phyloP scores from a whole-genome alignment of 2,888 invertebrate genomes.

The Aspidiotus destructor region DNA sequence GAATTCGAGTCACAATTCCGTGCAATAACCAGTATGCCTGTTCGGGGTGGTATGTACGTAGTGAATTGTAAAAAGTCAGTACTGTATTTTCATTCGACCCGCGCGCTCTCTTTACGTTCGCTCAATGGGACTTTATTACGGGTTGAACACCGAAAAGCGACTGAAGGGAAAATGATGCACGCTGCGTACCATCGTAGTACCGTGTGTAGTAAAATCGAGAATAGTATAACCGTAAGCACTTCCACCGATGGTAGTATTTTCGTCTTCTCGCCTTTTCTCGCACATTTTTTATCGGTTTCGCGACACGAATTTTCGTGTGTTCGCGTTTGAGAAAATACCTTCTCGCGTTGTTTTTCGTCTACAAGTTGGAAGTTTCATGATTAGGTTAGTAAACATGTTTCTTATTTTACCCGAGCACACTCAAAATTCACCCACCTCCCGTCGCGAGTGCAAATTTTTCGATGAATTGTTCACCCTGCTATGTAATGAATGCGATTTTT shows the following conservation, averaged over 20 bases:
- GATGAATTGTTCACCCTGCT: too few relatives aligned
- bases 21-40: too few relatives aligned
- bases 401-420: too few relatives aligned
- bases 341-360: too few relatives aligned
- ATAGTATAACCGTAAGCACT: constrained; percentile 6
- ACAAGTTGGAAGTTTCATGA: too few relatives aligned
- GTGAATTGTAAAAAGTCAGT: constrained; percentile 20
- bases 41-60: not conserved
- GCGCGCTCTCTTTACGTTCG: not conserved
- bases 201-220: constrained; percentile 4
- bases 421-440: too few relatives aligned
- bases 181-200: constrained; percentile 3
- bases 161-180: constrained; percentile 1
- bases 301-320: not conserved
- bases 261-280: not conserved
- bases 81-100: constrained; percentile 3
- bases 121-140: constrained; percentile 17
- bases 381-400: too few relatives aligned
- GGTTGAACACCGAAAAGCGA: not conserved
- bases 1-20: too few relatives aligned
- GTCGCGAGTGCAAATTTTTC: too few relatives aligned
- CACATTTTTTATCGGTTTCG: not conserved
- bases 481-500: not conserved
- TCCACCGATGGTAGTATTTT: constrained; percentile 12
- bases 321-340: too few relatives aligned